These are phyloP conservation scores for Columba janthina DNA, from an alignment of 2,113 vertebrate genomes.

Conservation along the genomic window DNA sequence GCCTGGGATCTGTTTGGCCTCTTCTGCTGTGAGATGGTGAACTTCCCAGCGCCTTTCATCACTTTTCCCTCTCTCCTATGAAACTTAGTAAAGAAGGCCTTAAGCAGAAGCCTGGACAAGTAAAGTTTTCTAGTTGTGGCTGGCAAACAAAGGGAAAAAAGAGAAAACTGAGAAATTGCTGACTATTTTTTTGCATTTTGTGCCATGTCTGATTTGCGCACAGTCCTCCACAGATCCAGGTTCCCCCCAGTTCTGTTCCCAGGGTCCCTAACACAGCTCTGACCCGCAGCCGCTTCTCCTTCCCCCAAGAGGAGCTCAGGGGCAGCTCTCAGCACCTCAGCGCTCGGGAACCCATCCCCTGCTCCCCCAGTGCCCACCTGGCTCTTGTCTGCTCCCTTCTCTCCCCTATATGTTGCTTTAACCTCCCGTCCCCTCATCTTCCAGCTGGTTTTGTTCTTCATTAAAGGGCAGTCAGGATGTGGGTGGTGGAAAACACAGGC, in stretches of 20 bases:
- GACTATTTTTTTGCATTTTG: neutral
- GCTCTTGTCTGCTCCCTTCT: neutral
- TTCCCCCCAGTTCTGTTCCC: neutral
- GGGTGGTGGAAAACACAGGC: neutral
- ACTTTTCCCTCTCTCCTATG: neutral
- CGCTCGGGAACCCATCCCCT: neutral
- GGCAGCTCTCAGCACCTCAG: fast-evolving
- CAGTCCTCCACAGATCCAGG: neutral
- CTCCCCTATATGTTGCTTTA: neutral
- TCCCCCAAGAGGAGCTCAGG: neutral
- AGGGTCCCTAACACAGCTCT: neutral
- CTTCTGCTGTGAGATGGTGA: neutral
- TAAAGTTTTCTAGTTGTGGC: neutral
- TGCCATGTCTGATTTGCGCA: neutral
- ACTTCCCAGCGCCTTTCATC: neutral
- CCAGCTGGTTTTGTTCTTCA: neutral
- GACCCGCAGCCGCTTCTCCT: neutral
- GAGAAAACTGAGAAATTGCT: neutral
- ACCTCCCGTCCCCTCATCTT: neutral
- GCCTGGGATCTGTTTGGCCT: neutral
- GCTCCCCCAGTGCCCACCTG: fast-evolving
- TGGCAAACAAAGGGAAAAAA: neutral
- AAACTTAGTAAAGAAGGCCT: neutral
- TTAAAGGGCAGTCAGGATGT: neutral
- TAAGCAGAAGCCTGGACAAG: neutral